These are phyloP conservation scores for Cheiracanthium punctorium DNA, from an alignment of 2,888 invertebrate genomes.

Conservation along the genomic window DNA sequence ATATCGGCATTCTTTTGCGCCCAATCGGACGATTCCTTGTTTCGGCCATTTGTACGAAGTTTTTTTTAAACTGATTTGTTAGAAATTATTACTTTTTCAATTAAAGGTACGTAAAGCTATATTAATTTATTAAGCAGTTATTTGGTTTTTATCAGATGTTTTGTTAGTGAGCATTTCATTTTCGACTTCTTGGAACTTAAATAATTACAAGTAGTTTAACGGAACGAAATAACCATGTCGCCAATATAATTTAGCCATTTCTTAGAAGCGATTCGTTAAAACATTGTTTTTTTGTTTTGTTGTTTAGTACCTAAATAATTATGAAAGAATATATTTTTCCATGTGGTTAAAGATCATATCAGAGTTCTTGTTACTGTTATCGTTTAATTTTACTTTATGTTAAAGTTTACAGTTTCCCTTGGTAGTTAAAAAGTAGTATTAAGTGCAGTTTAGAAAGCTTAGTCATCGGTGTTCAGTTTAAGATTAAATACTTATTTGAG, in stretches of 20 bases:
- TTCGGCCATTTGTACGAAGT: not conserved
- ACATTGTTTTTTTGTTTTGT: too few species aligned
- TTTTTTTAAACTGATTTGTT: not conserved
- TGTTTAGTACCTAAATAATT: too few species aligned
- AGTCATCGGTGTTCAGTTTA: too few species aligned
- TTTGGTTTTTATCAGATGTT: not conserved
- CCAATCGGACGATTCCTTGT: not conserved
- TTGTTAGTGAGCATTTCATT: not conserved
- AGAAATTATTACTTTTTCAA: not conserved
- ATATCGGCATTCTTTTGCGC: slow-evolving; percentile 3
- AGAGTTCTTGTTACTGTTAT: too few species aligned
- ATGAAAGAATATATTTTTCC: too few species aligned
- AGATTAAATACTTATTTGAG: too few species aligned
- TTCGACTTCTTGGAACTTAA: not conserved
- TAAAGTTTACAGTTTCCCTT: too few species aligned
- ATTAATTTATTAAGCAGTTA: not conserved
- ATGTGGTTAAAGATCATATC: too few species aligned
- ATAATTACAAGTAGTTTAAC: not conserved
- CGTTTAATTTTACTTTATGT: too few species aligned
- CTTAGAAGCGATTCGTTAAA: too few species aligned
- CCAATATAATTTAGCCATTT: not conserved
- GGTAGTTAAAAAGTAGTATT: too few species aligned
- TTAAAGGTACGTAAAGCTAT: not conserved
- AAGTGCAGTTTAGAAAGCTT: too few species aligned
- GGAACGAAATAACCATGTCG: not conserved